A percentile compares a stretch with the other conserved stretches of the same genome.
These are phyloP conservation scores for Leptopilina syphax DNA, from an alignment of 2,888 invertebrate species.

Conservation along the genomic window DNA sequence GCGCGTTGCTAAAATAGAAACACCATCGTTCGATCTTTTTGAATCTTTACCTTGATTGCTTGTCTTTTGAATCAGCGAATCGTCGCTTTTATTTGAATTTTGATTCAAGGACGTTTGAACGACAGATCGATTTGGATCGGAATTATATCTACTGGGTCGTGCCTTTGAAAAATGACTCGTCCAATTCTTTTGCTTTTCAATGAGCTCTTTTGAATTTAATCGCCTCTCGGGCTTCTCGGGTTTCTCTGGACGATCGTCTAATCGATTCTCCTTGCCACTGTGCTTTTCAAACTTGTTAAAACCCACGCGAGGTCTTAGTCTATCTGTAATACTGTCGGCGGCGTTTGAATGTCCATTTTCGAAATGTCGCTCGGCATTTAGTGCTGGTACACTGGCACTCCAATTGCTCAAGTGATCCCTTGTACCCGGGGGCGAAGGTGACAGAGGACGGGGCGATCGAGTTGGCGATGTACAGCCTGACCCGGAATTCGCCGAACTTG, in stretches of 20 bases:
- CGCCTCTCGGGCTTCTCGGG: slow-evolving; percentile 91
- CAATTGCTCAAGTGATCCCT: slow-evolving; percentile 79
- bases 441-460: slow-evolving; percentile 78
- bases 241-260: slow-evolving; percentile 81
- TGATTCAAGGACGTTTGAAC: slow-evolving; percentile 74
- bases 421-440: slow-evolving; percentile 71
- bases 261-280: slow-evolving; percentile 69
- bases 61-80: slow-evolving; percentile 40
- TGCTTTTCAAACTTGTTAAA: slow-evolving; percentile 66
- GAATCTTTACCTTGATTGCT: slow-evolving; percentile 38
- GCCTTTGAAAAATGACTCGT: slow-evolving; percentile 93
- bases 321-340: slow-evolving; percentile 75
- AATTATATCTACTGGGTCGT: slow-evolving; percentile 81
- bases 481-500: slow-evolving; percentile 83
- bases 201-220: slow-evolving; percentile 89
- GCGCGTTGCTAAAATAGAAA: slow-evolving; percentile 72
- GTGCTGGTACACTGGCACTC: slow-evolving; percentile 79
- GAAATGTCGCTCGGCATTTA: slow-evolving; percentile 76
- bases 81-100: slow-evolving; percentile 64
- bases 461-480: slow-evolving; percentile 80
- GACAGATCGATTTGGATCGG: slow-evolving; percentile 82
- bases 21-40: slow-evolving; percentile 51
- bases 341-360: slow-evolving; percentile 71
- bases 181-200: slow-evolving; percentile 95
- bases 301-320: slow-evolving; percentile 75